Conservation (phyloP, 1,140 invertebrate species). For the Cepaea nemoralis region DNA sequence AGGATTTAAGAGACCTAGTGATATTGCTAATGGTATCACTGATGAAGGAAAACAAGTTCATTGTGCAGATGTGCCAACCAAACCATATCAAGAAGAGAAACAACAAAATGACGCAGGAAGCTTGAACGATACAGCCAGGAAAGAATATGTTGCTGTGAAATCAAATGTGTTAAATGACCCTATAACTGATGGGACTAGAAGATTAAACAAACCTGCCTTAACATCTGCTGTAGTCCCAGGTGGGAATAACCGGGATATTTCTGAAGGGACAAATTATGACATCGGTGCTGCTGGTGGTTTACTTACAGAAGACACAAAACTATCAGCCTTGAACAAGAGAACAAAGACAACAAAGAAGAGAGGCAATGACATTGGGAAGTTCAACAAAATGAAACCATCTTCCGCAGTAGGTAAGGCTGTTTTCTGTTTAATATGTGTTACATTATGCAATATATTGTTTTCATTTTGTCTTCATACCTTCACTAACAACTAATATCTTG, state of each 20-base stretch:
- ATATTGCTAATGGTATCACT: too few species aligned
- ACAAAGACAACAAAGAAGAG: not conserved
- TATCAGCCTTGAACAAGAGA: too few species aligned
- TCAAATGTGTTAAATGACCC: not conserved
- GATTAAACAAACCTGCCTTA: not conserved
- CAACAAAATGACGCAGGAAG: not conserved
- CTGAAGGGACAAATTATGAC: not conserved
- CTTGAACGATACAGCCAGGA: not conserved
- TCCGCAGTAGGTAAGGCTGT: too few species aligned
- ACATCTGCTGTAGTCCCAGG: conserved; percentile 7
- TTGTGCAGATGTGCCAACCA: not conserved
- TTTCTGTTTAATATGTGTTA: too few species aligned
- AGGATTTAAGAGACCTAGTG: too few species aligned
- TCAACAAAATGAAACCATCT: too few species aligned
- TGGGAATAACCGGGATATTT: not conserved
- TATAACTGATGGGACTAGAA: conserved; percentile 7
- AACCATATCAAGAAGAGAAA: not conserved
- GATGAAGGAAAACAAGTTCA: too few species aligned
- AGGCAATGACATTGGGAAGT: not conserved
- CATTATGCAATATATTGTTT: too few species aligned
- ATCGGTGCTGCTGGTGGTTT: not conserved
- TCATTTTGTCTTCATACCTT: too few species aligned
- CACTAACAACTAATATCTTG: too few species aligned
- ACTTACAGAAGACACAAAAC: not conserved
- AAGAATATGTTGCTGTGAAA: conserved; percentile 1